Evolutionary conservation across 2,888 invertebrate species (phyloP).

Genomic region (Ditylenchus weischeri): DNA sequence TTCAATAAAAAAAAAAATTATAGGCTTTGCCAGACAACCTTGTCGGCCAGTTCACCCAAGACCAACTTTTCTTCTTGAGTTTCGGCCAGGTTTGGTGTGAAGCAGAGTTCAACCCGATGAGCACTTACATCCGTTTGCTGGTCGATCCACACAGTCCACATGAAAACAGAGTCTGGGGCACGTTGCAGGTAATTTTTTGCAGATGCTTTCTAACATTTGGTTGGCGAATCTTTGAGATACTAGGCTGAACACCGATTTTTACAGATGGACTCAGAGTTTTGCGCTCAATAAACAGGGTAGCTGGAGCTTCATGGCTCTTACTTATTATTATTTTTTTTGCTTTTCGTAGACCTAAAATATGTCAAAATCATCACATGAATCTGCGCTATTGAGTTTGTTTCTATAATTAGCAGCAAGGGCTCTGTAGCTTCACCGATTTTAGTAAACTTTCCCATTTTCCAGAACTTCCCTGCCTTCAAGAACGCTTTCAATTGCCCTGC

Average conservation of each 20-base stretch:
- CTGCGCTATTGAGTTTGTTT: no score
- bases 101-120: constrained; percentile 29
- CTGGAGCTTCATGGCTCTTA: no score
- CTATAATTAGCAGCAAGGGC: no score
- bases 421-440: no score
- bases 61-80: constrained; percentile 54
- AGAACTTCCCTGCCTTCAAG: constrained; percentile 57
- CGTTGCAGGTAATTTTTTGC: constrained; percentile 13
- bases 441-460: constrained; percentile 26
- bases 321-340: no score
- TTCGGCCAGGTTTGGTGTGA: constrained; percentile 54
- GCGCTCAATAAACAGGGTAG: no score
- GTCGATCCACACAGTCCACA: constrained; percentile 51
- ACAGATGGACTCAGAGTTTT: no score
- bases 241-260: no score
- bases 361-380: no score
- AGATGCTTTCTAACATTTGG: no score
- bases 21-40: constrained; percentile 19
- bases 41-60: constrained; percentile 54
- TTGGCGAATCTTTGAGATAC: no score
- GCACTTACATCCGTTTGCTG: constrained; percentile 27
- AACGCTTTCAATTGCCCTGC: constrained; percentile 54
- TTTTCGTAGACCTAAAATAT: no score
- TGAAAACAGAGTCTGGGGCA: constrained; percentile 45
- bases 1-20: background rate